A percentile compares a stretch with the other conserved stretches of the same genome.
These are phyloP conservation scores for Penaeus monodon DNA, from an alignment of 2,888 invertebrate genomes.

Conservation along the genomic window DNA sequence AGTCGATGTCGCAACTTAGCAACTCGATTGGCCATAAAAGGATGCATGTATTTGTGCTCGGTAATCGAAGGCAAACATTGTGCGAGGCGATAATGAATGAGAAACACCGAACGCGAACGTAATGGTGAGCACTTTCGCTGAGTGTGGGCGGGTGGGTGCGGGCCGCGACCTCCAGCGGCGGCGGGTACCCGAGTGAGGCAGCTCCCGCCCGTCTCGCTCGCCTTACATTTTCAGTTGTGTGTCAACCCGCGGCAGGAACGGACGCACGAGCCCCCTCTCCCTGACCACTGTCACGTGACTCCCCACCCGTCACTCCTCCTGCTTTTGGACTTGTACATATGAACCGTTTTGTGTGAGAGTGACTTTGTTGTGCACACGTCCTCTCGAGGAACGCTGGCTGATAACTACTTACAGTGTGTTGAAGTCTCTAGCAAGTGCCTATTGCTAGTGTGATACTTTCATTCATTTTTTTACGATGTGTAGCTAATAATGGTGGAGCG, in stretches of 20 bases:
- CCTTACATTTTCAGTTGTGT: conserved; percentile 22
- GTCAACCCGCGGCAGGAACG: not conserved
- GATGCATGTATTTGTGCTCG: not conserved
- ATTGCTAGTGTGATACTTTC: too few relatives aligned
- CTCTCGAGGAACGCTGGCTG: not conserved
- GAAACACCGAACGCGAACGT: conserved; percentile 11
- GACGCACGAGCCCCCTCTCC: conserved; percentile 33
- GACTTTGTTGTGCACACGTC: not conserved
- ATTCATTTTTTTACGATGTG: not conserved
- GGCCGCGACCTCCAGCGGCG: conserved; percentile 46
- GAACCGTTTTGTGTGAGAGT: not conserved
- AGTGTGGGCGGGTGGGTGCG: conserved; percentile 20
- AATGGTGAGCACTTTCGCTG: conserved; percentile 55
- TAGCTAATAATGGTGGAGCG: not conserved
- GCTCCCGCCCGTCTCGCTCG: conserved; percentile 15
- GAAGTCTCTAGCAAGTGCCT: conserved; percentile 9
- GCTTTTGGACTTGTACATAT: not conserved
- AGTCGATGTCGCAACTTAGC: too few relatives aligned
- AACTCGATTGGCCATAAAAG: too few relatives aligned
- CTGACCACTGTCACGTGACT: conserved; percentile 31
- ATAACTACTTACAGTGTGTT: conserved; percentile 25
- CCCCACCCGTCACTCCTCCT: not conserved
- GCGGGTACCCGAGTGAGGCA: not conserved
- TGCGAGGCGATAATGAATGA: not conserved
- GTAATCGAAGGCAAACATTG: not conserved